Conservation (phyloP, 2,797 vertebrate species). For the Ataeniobius toweri region DNA sequence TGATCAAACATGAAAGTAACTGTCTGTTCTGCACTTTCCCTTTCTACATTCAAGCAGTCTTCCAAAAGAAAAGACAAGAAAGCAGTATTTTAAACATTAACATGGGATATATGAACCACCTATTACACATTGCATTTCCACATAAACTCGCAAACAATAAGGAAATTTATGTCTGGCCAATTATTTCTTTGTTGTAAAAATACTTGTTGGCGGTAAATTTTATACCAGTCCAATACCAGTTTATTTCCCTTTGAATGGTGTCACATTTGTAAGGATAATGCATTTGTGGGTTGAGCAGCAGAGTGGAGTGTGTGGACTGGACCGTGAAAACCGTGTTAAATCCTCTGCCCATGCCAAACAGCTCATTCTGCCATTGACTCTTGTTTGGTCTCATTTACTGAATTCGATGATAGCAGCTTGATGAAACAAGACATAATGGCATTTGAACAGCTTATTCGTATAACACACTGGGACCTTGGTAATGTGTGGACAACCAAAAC, state of each 20-base stretch:
- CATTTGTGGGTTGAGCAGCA: background rate
- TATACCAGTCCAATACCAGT: background rate
- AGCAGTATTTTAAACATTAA: slow-evolving; percentile 28
- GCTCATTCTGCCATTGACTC: background rate
- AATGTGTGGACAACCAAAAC: background rate
- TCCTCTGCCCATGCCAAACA: background rate
- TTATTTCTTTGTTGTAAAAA: background rate
- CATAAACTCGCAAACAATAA: background rate
- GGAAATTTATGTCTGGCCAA: background rate
- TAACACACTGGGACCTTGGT: too few relatives aligned
- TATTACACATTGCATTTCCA: background rate
- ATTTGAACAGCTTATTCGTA: background rate
- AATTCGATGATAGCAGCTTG: background rate
- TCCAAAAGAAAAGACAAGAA: slow-evolving; percentile 64
- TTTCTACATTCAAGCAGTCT: slow-evolving; percentile 84
- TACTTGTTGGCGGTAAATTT: background rate
- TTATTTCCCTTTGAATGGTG: background rate
- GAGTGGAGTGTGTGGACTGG: background rate
- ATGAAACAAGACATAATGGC: background rate
- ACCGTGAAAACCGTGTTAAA: background rate
- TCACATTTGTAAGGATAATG: background rate
- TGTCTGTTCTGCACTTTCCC: slow-evolving; percentile 48
- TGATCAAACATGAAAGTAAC: slow-evolving; percentile 34
- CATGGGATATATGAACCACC: slow-evolving; percentile 37
- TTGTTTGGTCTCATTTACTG: background rate